Percentiles rank a stretch among this genome's conserved stretches.
Conservation (phyloP, 2,113 vertebrate species). For the Todiramphus saurophagus region DNA sequence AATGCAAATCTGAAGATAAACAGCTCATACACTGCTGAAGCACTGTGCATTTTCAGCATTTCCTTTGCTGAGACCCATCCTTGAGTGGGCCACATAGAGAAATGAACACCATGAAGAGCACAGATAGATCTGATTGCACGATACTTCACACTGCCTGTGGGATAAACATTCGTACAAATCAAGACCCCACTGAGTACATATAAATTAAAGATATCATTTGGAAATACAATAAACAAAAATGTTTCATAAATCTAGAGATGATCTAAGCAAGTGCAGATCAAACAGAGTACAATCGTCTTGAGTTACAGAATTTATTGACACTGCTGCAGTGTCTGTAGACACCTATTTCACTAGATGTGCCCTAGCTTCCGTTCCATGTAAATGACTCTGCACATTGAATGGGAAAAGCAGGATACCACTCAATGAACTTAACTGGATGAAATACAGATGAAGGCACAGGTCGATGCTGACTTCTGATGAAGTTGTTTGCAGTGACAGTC, state of each 20-base stretch:
- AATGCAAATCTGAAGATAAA: conserved; percentile 8
- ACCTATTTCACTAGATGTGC: not conserved
- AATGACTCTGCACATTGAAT: not conserved
- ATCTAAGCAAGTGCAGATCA: not conserved
- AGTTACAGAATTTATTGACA: not conserved
- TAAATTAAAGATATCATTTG: not conserved
- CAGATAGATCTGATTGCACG: not conserved
- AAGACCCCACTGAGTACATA: not conserved
- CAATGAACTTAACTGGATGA: not conserved
- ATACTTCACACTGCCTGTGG: not conserved
- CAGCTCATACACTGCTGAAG: not conserved
- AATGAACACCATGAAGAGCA: not conserved
- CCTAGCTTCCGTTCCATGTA: not conserved
- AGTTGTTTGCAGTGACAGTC: not conserved
- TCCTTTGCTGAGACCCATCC: not conserved
- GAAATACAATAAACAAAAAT: conserved; percentile 1
- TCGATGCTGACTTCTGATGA: not conserved
- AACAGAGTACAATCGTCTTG: not conserved
- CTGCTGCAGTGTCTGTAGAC: not conserved
- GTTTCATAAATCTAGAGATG: not conserved
- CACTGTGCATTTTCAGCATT: not conserved
- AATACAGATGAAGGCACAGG: not conserved
- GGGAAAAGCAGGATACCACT: not conserved
- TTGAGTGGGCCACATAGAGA: not conserved
- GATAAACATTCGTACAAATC: not conserved